Percentiles rank a stretch among this genome's conserved stretches.
phyloP scores from a whole-genome alignment of 2,113 vertebrate species.

The Bettongia penicillata region DNA sequence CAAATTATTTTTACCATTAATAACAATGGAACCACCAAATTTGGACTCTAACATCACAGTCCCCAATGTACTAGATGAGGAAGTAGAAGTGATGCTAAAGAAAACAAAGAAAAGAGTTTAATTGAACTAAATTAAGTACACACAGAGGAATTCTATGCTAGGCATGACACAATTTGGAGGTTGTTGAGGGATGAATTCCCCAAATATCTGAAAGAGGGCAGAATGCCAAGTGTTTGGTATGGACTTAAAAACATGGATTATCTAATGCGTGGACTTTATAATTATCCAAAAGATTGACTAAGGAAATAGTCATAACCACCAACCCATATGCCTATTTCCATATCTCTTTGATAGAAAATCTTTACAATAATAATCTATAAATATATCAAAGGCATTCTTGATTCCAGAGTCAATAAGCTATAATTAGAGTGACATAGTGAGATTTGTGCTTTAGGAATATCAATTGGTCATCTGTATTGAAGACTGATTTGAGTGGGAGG shows the following conservation, averaged over 20 bases:
- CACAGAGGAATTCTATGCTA: background rate
- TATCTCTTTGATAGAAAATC: background rate
- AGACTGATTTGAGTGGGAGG: no score
- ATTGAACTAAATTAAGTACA: background rate
- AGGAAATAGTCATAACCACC: background rate
- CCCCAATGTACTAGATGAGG: background rate
- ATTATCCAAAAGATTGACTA: background rate
- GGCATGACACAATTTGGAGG: background rate
- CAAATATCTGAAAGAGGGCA: background rate
- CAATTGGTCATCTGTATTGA: no score
- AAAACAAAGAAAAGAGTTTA: background rate
- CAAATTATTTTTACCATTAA: background rate
- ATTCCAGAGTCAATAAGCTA: no score
- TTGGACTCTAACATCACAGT: background rate
- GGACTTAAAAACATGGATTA: no score
- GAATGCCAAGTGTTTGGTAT: background rate
- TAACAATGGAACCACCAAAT: background rate
- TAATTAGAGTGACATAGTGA: no score
- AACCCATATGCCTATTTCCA: background rate
- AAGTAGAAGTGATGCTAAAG: background rate
- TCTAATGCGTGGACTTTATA: background rate
- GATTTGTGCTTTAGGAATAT: no score
- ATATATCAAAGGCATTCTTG: background rate
- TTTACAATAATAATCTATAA: background rate
- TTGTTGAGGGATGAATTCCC: background rate